Evolutionary conservation across 2,888 invertebrate genomes (phyloP).

Genomic region (Ectemnius continuus): DNA sequence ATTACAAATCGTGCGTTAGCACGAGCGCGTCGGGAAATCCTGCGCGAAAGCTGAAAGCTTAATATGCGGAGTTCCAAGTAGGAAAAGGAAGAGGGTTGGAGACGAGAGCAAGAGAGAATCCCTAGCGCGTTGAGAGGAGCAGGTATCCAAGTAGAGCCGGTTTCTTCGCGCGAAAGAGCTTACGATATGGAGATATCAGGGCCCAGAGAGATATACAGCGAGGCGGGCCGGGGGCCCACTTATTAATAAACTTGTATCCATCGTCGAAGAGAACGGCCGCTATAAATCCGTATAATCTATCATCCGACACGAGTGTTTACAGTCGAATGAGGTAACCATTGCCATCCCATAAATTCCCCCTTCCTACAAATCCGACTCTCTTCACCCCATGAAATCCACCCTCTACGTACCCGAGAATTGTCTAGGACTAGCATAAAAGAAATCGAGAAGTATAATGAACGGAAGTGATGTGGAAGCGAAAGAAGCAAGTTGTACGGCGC

Average conservation of each 20-base stretch:
- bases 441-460: background rate
- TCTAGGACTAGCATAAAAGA: background rate
- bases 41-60: no score
- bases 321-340: conserved; percentile 1
- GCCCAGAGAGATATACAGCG: no score
- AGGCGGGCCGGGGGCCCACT: background rate
- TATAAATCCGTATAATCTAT: background rate
- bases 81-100: no score
- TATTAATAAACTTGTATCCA: conserved; percentile 1
- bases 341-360: background rate
- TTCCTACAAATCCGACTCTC: background rate
- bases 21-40: no score
- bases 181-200: no score
- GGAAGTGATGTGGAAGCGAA: background rate
- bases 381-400: background rate
- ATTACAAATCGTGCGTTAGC: no score
- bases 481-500: background rate
- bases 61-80: no score
- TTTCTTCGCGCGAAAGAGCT: no score
- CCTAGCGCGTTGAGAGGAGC: no score
- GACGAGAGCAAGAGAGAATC: no score
- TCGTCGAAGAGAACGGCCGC: background rate
- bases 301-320: background rate
- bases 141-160: no score
- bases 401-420: background rate